Evolutionary conservation across 1,140 invertebrate species (phyloP).

Genomic region (Eumeta japonica): DNA sequence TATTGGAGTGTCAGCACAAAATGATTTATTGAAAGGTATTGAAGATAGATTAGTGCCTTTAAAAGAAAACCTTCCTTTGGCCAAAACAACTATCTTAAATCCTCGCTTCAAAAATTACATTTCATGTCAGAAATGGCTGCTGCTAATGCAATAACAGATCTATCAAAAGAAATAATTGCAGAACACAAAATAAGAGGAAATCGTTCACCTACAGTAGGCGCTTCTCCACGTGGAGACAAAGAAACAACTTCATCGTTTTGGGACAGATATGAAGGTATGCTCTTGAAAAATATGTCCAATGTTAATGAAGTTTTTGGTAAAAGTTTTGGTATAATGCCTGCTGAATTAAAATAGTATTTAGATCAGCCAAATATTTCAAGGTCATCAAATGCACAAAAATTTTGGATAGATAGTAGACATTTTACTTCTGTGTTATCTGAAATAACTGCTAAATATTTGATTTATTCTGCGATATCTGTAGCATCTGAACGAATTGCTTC

Average conservation of each 20-base stretch:
- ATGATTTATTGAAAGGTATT: conserved; percentile 17
- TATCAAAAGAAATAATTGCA: background rate
- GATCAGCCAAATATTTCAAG: background rate
- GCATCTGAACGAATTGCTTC: background rate
- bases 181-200: background rate
- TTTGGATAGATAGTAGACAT: background rate
- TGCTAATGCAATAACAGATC: background rate
- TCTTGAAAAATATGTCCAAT: background rate
- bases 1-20: conserved; percentile 14
- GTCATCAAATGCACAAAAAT: background rate
- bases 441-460: conserved; percentile 1
- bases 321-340: background rate
- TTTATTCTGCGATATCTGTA: too few species aligned
- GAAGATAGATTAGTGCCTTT: conserved; percentile 17
- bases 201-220: background rate
- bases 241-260: background rate
- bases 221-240: background rate
- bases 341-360: conserved; percentile 1
- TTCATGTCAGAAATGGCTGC: background rate
- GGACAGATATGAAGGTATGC: background rate
- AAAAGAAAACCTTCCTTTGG: conserved; percentile 19
- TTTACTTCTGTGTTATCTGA: background rate
- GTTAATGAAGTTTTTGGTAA: background rate
- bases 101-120: background rate
- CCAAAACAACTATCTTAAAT: conserved; percentile 26